Percentiles rank a stretch among this genome's conserved stretches.
phyloP scores from a whole-genome alignment of 1,140 invertebrate genomes.

The Panulirus ornatus region DNA sequence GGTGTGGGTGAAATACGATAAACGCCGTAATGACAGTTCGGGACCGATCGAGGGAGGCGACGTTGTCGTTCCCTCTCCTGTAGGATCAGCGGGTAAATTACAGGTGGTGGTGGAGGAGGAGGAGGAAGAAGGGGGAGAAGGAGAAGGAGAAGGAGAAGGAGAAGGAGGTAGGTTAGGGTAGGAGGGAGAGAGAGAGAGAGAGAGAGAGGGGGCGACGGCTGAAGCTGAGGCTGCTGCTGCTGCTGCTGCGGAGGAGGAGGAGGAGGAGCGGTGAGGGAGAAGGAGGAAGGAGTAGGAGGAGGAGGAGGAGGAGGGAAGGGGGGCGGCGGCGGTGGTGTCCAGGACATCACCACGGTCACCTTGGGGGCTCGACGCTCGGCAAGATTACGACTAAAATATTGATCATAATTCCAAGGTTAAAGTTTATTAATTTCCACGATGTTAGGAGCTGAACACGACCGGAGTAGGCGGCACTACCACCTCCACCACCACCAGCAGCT shows the following conservation, averaged over 20 bases:
- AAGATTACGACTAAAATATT: slow-evolving; percentile 45
- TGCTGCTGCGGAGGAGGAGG: not conserved
- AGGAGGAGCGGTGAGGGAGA: not conserved
- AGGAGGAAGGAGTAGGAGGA: not conserved
- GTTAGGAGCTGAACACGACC: slow-evolving; percentile 47
- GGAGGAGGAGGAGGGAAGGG: not conserved
- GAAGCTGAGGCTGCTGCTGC: too few species aligned
- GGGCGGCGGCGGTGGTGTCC: not conserved
- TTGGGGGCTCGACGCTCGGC: slow-evolving; percentile 5
- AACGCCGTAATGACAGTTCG: slow-evolving; percentile 42
- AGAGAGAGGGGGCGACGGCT: not conserved
- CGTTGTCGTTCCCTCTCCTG: slow-evolving; percentile 20
- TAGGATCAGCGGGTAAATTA: slow-evolving; percentile 32
- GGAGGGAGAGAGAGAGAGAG: not conserved
- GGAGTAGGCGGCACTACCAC: not conserved
- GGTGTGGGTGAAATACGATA: slow-evolving; percentile 43
- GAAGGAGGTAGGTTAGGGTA: not conserved
- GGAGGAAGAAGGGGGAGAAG: not conserved
- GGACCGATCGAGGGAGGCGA: not conserved
- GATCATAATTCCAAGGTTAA: slow-evolving; percentile 57
- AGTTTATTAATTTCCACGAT: slow-evolving; percentile 58
- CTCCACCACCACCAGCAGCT: not conserved
- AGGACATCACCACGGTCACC: slow-evolving; percentile 9
- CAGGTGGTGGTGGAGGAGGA: not conserved
- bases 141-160: not conserved